These are phyloP conservation scores for Lysandra coridon DNA, from an alignment of 2,888 invertebrate species.

Conservation along the genomic window DNA sequence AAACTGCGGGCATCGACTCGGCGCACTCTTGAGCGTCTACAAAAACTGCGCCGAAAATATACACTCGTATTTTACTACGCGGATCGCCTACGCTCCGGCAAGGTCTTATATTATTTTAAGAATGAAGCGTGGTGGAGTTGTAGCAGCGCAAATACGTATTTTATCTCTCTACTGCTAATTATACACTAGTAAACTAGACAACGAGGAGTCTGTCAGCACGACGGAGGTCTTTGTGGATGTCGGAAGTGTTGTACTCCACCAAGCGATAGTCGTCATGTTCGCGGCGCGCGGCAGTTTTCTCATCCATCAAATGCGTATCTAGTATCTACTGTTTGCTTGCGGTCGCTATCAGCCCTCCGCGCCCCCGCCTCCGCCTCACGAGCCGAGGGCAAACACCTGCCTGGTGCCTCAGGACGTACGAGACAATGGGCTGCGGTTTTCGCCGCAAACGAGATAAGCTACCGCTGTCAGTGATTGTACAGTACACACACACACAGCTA, in stretches of 20 bases:
- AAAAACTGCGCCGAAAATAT: neutral
- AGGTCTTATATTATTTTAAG: neutral
- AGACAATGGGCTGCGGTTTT: neutral
- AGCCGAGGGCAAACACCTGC: neutral
- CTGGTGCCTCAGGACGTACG: neutral
- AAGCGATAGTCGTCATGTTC: neutral
- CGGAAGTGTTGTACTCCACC: neutral
- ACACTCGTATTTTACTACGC: neutral
- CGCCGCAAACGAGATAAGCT: neutral
- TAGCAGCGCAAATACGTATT: neutral
- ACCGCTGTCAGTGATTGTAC: neutral
- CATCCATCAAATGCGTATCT: neutral
- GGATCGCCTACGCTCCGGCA: neutral
- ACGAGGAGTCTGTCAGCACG: neutral
- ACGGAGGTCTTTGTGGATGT: neutral
- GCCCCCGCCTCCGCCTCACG: neutral
- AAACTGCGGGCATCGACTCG: neutral
- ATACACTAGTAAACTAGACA: neutral
- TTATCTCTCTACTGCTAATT: neutral
- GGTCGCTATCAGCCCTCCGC: neutral
- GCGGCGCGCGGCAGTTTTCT: neutral
- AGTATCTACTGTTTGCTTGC: neutral
- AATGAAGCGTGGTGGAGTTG: neutral
- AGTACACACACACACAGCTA: neutral
- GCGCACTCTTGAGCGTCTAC: neutral